Percentiles rank a stretch among this genome's conserved stretches.
Conservation (phyloP, 1,140 invertebrate species). For the Papilio dardanus region DNA sequence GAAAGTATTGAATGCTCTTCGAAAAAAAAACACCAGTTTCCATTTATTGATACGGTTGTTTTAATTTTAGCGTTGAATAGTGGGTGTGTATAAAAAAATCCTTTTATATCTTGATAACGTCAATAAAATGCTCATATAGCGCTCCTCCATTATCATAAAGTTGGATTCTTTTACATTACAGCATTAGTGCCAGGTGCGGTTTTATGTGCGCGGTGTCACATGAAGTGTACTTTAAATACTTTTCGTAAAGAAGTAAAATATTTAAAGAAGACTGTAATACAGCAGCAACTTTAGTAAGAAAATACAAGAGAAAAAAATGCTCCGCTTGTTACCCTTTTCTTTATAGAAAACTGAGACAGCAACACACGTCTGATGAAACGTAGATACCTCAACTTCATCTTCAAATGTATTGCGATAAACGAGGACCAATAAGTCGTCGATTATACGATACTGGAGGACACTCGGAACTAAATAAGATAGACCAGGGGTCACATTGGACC, state of each 20-base stretch:
- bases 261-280: not conserved
- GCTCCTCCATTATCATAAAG: slow-evolving; percentile 11
- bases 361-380: not conserved
- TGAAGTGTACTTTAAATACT: not conserved
- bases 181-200: slow-evolving; percentile 5
- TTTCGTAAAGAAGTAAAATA: not conserved
- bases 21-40: not conserved
- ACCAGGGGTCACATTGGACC: too few species aligned
- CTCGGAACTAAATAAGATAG: too few species aligned
- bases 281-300: too few species aligned
- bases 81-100: slow-evolving; percentile 6
- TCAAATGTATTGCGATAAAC: too few species aligned
- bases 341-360: not conserved
- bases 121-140: slow-evolving; percentile 11
- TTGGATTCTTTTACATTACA: slow-evolving; percentile 9
- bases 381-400: not conserved
- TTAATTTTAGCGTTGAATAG: slow-evolving; percentile 16
- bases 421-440: too few species aligned
- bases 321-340: not conserved
- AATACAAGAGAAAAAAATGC: not conserved
- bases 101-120: slow-evolving; percentile 21
- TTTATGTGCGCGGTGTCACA: slow-evolving; percentile 6
- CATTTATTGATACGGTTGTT: not conserved
- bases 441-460: too few species aligned
- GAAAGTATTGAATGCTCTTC: not conserved